phyloP scores from a whole-genome alignment of 2,797 vertebrate genomes.

The Gastrophryne carolinensis region DNA sequence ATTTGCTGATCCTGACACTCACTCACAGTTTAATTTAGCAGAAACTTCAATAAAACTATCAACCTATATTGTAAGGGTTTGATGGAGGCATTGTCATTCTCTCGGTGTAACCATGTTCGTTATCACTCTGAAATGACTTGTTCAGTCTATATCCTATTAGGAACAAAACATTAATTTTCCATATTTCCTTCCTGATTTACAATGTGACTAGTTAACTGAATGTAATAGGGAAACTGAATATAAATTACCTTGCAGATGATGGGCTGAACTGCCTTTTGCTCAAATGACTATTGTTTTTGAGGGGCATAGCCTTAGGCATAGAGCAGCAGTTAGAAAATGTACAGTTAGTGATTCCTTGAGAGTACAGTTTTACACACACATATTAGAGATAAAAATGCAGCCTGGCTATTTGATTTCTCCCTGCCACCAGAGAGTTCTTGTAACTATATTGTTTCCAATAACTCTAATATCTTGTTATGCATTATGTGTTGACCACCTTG shows the following conservation, averaged over 20 bases:
- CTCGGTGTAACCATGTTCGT: constrained; percentile 16
- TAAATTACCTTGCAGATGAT: constrained; percentile 67
- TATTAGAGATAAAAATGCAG: too few species aligned
- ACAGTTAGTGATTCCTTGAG: too few species aligned
- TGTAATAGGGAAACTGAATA: constrained; percentile 62
- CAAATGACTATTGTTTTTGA: too few species aligned
- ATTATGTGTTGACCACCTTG: too few species aligned
- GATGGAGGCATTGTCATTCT: constrained; percentile 32
- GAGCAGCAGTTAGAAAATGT: too few species aligned
- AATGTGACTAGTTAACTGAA: constrained; percentile 67
- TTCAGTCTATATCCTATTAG: constrained; percentile 28
- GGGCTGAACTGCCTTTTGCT: constrained; percentile 59
- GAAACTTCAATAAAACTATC: constrained; percentile 34
- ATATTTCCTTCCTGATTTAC: constrained; percentile 58
- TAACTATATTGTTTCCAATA: too few species aligned
- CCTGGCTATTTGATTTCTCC: too few species aligned
- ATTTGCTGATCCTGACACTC: not conserved
- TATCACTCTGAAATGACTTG: constrained; percentile 28
- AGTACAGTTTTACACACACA: too few species aligned
- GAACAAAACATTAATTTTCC: constrained; percentile 59
- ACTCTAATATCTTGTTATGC: too few species aligned
- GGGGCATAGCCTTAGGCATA: too few species aligned
- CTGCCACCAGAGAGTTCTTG: too few species aligned
- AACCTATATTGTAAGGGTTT: constrained; percentile 13
- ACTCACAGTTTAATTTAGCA: constrained; percentile 27